phyloP scores from a whole-genome alignment of 1,140 invertebrate genomes.

The Schlechtendalia chinensis region DNA sequence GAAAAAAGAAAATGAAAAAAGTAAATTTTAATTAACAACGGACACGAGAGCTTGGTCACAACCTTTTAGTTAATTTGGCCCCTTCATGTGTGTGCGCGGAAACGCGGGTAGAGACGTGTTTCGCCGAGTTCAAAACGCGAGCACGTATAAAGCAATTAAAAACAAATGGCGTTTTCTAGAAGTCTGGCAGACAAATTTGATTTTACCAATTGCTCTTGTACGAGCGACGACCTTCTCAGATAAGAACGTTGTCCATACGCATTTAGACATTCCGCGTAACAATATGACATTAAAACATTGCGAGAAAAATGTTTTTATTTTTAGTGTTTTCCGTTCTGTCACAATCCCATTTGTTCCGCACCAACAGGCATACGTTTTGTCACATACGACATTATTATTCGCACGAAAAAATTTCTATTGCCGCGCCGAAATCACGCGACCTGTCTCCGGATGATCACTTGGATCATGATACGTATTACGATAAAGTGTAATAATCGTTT shows the following conservation, averaged over 20 bases:
- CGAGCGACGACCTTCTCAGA: not conserved
- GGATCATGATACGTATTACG: no score
- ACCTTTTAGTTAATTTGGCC: slow-evolving; percentile 9
- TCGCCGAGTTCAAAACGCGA: not conserved
- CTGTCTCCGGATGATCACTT: no score
- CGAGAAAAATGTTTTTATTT: not conserved
- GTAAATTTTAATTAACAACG: slow-evolving; percentile 20
- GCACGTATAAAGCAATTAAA: slow-evolving; percentile 25
- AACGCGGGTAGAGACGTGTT: not conserved
- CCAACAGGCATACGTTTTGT: not conserved
- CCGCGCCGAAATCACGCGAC: no score
- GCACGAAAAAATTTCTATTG: no score
- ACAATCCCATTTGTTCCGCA: no score
- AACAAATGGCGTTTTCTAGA: not conserved
- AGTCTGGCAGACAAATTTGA: slow-evolving; percentile 17
- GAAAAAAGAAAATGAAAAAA: not conserved
- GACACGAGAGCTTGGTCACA: not conserved
- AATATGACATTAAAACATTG: not conserved
- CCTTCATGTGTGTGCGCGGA: not conserved
- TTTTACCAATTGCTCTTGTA: not conserved
- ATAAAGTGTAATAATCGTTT: no score
- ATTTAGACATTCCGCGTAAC: not conserved
- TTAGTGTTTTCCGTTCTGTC: not conserved
- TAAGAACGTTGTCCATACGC: no score
- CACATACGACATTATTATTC: not conserved